These are phyloP conservation scores for Monodelphis domestica DNA, from an alignment of 2,797 vertebrate species.

Conservation along the genomic window DNA sequence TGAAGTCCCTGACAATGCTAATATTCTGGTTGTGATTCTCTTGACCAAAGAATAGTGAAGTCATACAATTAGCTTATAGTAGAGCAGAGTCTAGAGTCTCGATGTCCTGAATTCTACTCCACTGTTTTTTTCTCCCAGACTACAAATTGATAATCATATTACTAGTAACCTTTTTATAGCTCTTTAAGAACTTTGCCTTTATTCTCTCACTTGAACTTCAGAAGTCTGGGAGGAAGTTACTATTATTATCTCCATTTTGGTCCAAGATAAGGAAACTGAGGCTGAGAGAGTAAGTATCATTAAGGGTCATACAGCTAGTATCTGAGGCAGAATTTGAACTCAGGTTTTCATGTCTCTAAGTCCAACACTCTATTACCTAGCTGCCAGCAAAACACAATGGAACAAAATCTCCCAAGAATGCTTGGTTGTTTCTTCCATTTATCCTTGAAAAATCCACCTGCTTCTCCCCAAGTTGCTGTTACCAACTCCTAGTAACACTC, in stretches of 20 bases:
- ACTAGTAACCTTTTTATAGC: background rate
- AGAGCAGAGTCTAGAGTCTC: background rate
- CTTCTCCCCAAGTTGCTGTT: background rate
- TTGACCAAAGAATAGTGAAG: background rate
- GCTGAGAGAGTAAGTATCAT: background rate
- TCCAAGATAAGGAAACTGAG: background rate
- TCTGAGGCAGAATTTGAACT: background rate
- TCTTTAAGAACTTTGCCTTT: background rate
- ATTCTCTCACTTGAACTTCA: background rate
- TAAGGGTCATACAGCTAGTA: background rate
- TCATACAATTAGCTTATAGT: background rate
- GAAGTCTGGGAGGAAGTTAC: background rate
- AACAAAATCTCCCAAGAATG: background rate
- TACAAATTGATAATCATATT: background rate
- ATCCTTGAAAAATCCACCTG: background rate
- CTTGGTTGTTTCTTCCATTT: background rate
- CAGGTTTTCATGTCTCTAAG: background rate
- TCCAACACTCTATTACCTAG: background rate
- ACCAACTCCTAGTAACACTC: background rate
- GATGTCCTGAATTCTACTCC: background rate
- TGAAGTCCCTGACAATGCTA: background rate
- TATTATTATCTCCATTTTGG: background rate
- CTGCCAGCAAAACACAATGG: background rate
- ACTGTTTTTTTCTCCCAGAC: background rate
- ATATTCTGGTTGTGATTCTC: background rate